Evolutionary conservation across 30 jellyfish, hydroid and myxozoan genomes (phyloP).

Genomic region (Cassiopea andromeda): DNA sequence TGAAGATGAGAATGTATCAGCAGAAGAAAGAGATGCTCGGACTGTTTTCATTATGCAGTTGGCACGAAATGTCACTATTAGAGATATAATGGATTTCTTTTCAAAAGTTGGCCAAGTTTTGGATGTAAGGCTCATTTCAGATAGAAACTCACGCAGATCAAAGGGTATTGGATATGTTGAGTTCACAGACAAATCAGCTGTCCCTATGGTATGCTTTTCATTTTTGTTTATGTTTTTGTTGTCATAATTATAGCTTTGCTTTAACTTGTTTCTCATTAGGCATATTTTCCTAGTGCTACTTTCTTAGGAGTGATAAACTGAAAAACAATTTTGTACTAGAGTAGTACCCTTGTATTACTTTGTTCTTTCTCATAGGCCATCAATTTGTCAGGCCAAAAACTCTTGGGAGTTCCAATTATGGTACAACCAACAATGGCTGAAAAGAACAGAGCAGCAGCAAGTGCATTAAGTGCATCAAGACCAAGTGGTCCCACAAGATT

Average conservation of each 20-base stretch:
- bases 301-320: too few species aligned
- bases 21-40: slow-evolving; percentile 99
- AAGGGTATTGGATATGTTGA: slow-evolving; percentile 99
- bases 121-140: slow-evolving; percentile 97
- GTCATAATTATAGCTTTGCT: neutral
- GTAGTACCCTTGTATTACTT: neutral
- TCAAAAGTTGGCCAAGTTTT: slow-evolving; percentile 97
- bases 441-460: slow-evolving; percentile 98
- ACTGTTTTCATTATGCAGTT: slow-evolving; percentile 97
- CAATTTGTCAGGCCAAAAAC: slow-evolving; percentile 92
- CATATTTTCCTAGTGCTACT: too few species aligned
- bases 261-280: too few species aligned
- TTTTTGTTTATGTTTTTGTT: neutral
- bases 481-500: slow-evolving; percentile 95
- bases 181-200: slow-evolving; percentile 96
- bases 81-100: slow-evolving; percentile 98
- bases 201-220: slow-evolving; percentile 82
- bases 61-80: slow-evolving; percentile 88
- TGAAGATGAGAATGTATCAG: slow-evolving; percentile 90
- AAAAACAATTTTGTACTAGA: neutral
- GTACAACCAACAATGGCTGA: slow-evolving; percentile 99
- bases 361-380: slow-evolving; percentile 71
- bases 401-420: slow-evolving; percentile 98
- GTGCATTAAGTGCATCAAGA: slow-evolving; percentile 83
- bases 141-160: slow-evolving; percentile 96